Percentiles rank a stretch among this genome's conserved stretches.
These are phyloP conservation scores for Pseudomugil tenellus DNA, from an alignment of 2,797 vertebrate genomes.

Conservation along the genomic window DNA sequence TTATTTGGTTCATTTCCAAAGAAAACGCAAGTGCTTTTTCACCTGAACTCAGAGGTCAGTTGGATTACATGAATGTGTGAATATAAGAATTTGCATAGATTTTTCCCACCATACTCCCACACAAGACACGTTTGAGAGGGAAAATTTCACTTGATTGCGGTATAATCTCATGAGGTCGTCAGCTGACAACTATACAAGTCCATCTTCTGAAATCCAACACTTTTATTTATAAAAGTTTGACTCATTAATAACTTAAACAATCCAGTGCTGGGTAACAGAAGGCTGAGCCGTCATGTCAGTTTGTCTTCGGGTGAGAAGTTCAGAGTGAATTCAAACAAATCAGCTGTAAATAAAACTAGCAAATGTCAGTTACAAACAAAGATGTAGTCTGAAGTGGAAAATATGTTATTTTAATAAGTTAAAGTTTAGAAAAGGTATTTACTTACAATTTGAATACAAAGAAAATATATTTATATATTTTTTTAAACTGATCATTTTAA, in stretches of 20 bases:
- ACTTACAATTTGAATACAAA: not conserved
- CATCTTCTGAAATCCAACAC: slow-evolving; percentile 37
- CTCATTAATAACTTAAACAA: slow-evolving; percentile 46
- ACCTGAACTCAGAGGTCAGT: slow-evolving; percentile 64
- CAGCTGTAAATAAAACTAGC: not conserved
- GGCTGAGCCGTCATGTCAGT: slow-evolving; percentile 14
- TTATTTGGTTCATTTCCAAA: slow-evolving; percentile 56
- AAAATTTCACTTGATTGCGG: slow-evolving; percentile 31
- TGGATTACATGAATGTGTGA: not conserved
- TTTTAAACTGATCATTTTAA: not conserved
- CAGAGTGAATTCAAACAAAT: slow-evolving; percentile 5
- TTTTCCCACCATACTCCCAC: slow-evolving; percentile 59
- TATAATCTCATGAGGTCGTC: slow-evolving; percentile 44
- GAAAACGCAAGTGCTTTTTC: slow-evolving; percentile 30
- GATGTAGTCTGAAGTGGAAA: not conserved
- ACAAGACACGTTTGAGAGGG: slow-evolving; percentile 32
- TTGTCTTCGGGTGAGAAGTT: slow-evolving; percentile 30
- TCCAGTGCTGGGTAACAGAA: not conserved
- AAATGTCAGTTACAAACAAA: not conserved
- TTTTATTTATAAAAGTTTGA: slow-evolving; percentile 49
- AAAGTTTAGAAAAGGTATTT: not conserved
- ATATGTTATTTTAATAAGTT: slow-evolving; percentile 1
- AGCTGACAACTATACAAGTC: slow-evolving; percentile 51
- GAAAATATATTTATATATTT: not conserved
- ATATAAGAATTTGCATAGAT: not conserved